Evolutionary conservation across 2,113 vertebrate genomes (phyloP), one percentile per base, ranked within the genome.

Genomic region (Caranx melampygus): DNA sequence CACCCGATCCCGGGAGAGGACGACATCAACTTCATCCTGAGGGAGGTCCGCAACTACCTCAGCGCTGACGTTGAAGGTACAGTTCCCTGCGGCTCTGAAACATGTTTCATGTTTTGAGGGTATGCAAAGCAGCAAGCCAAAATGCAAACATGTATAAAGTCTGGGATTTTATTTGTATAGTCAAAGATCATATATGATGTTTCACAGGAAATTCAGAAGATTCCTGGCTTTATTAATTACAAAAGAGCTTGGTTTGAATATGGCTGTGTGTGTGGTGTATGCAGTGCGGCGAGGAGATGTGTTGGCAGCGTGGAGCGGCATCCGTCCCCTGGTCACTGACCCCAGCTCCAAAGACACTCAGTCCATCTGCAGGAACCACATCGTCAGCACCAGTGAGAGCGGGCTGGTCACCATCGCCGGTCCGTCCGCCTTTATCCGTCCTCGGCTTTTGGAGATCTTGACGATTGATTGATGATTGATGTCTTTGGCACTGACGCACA

Each of bases 251-350:
- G 51, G 51, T 52, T 33, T 40, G 15, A 49, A 3, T 73, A 37
- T 21, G n/a, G 40, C 42, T 72, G 21, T 78, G 52, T 75, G 45
- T 47, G 45, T 15, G 7, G n/a, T 33, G 40, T 40, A 15, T 31
- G 34, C 54, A 99, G 98, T 99, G 88, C 96, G 98, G 75, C 95
- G 98, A 91, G 98, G 98, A 60, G 98, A 99, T 0, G 97, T 99
- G 55, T 64, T 99, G 91, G 97, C 98, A 40, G 98, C 98, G 0
- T 99, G 98, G 98, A 99, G 98, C 2, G 98, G 98, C 31, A 99
- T 99, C 78, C 96, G 98, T 14, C 98, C 98, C 0, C 95, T 99
- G 88, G 98, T 99, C 31, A 98, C 96, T 0, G 96, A 99, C 89
- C 98, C 98, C 26, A 95, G 91, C 90, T 99, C 98, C 81, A 97